A percentile compares a stretch with the other conserved stretches of the same genome.
Conservation (phyloP, 2,888 invertebrate genomes). For the Rhagophthalmus giganteus region DNA sequence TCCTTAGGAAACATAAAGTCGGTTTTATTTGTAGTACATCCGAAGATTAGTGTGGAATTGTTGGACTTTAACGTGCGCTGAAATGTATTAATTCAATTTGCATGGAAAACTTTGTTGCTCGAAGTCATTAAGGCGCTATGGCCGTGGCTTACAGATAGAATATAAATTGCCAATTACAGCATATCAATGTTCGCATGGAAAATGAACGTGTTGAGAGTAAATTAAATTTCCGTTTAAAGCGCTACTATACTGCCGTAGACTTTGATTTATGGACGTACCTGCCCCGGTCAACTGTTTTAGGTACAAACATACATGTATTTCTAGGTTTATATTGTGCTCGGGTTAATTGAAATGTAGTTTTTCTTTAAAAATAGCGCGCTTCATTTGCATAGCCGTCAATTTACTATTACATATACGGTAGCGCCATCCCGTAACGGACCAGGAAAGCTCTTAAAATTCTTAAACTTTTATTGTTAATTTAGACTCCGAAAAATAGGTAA, state of each 20-base stretch:
- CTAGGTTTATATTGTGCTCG: slow-evolving; percentile 37
- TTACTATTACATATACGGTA: too few species aligned
- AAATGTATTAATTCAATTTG: slow-evolving; percentile 34
- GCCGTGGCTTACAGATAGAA: slow-evolving; percentile 36
- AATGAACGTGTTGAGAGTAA: slow-evolving; percentile 47
- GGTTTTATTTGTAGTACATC: slow-evolving; percentile 5
- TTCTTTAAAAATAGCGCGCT: not conserved
- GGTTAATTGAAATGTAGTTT: slow-evolving; percentile 37
- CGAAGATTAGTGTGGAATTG: not conserved
- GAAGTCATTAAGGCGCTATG: slow-evolving; percentile 31
- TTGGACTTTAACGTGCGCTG: slow-evolving; percentile 14
- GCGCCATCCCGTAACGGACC: not conserved
- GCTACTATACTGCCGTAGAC: slow-evolving; percentile 44
- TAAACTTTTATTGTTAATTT: too few species aligned
- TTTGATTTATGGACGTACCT: slow-evolving; percentile 44
- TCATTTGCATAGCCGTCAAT: too few species aligned
- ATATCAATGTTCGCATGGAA: slow-evolving; percentile 45
- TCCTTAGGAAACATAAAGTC: too few species aligned
- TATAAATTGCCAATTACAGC: slow-evolving; percentile 48
- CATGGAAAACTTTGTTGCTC: slow-evolving; percentile 44
- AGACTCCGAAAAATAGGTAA: too few species aligned
- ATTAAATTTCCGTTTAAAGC: slow-evolving; percentile 50
- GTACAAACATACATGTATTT: slow-evolving; percentile 39
- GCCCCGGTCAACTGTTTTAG: slow-evolving; percentile 38
- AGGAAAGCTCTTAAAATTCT: too few species aligned